phyloP scores from a whole-genome alignment of 2,797 vertebrate genomes.

The Enteromius afrohamiltoni region DNA sequence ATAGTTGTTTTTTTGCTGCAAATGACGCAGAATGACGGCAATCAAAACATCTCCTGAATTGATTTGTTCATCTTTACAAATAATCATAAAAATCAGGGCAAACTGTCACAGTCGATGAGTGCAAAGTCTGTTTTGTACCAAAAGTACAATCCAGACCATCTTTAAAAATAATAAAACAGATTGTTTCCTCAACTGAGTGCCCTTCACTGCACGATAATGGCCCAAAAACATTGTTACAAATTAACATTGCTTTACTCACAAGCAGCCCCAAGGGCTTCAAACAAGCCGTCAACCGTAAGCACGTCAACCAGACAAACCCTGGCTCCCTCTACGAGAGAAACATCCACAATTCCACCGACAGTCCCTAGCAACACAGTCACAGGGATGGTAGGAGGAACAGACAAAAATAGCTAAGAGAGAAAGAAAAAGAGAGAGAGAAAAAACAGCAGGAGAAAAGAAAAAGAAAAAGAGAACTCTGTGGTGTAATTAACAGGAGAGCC shows the following conservation, averaged over 20 bases:
- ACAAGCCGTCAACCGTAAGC: background rate
- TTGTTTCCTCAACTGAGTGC: background rate
- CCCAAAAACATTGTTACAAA: conserved; percentile 19
- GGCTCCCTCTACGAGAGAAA: conserved; percentile 23
- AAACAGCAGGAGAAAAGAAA: conserved; percentile 63
- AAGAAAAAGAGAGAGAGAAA: conserved; percentile 48
- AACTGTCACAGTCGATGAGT: background rate
- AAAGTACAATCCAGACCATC: background rate
- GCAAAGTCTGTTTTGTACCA: background rate
- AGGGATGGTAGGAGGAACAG: conserved; percentile 60
- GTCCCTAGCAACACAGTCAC: conserved; percentile 70
- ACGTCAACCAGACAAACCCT: conserved; percentile 28
- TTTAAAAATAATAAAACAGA: background rate
- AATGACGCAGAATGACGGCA: background rate
- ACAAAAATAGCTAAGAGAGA: conserved; percentile 60
- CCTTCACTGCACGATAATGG: conserved; percentile 17
- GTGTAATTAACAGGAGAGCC: conserved; percentile 66
- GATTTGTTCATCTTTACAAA: background rate
- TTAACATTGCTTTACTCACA: conserved; percentile 16
- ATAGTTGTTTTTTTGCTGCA: no score
- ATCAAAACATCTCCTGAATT: background rate
- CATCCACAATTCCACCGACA: conserved; percentile 59
- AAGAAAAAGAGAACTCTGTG: conserved; percentile 27
- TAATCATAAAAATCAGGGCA: background rate
- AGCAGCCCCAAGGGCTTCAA: conserved; percentile 20